Base-by-base conservation (phyloP, 2,888 invertebrate species). In the Bellardia bayeri region DNA sequence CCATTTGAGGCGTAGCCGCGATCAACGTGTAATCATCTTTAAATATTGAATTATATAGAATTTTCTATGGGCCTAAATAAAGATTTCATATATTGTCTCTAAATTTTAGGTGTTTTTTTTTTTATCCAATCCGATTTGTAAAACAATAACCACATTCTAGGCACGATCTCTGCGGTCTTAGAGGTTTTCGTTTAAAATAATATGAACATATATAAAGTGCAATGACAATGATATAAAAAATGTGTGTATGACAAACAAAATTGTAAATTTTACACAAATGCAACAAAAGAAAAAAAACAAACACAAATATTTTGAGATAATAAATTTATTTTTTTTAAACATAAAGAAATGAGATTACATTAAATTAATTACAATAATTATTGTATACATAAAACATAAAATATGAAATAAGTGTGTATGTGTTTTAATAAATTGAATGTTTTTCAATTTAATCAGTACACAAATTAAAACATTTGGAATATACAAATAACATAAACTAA, bases 331-430 rank as follows among this genome's bases (percentile, higher is more conserved):
- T 45, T 71, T 63, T 71, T 54, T 45, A 69, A 63, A 54, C 16
- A 37, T 74, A 86, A 88, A 85, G 72, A 81, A 86, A 88, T 88
- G 63, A 82, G 81, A 85, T 66, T 76, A 71, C 74, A 84, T 79
- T 79, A 58, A 85, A 72, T 72, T 84, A 76, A 86, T 68, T 82
- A 81, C 58, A 68, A 85, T 63, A 74, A 76, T 74, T 64, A 78
- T 68, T 89, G 85, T 76, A 81, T 81, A 89, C 9, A 78, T 6
- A 69, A 85, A 64, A 23, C 74, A 68, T 64, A 23, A 45, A 45
- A 11, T 23, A 64, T 14, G 23, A 37, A 42, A n/a, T 7, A 37
- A 42, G 11, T 7, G 5, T 42, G 7, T 14, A 49, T 42, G 8
- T 45, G n/a, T 74, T 30, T 30, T 30, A 13, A 33, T 79, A 45